Conservation (phyloP, 2,888 invertebrate species). For the Lissonota sp. region DNA sequence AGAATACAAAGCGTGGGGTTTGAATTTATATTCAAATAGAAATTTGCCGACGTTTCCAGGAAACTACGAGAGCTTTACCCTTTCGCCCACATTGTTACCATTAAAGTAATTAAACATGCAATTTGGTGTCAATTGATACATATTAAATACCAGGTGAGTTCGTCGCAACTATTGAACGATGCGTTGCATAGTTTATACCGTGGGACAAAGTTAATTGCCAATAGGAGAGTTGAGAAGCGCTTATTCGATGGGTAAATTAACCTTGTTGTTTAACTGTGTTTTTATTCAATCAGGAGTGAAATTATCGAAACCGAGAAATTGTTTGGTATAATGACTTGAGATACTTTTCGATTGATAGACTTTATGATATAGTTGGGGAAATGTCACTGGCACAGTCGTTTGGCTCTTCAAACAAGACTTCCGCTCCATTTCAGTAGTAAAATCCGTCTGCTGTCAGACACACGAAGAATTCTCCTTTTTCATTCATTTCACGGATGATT, state of each 20-base stretch:
- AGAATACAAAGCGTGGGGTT: neutral
- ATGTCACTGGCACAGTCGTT: neutral
- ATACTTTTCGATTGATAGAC: neutral
- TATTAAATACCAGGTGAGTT: too few relatives aligned
- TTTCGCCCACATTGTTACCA: neutral
- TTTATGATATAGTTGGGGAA: neutral
- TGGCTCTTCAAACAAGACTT: neutral
- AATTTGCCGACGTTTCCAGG: slow-evolving; percentile 17
- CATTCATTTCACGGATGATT: too few relatives aligned
- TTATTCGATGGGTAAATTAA: too few relatives aligned
- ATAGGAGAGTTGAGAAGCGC: too few relatives aligned
- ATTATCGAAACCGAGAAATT: too few relatives aligned
- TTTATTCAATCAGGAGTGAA: too few relatives aligned
- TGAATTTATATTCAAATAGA: slow-evolving; percentile 27
- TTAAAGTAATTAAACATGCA: slow-evolving; percentile 5
- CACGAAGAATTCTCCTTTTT: too few relatives aligned
- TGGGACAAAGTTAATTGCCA: too few relatives aligned
- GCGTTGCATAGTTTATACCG: too few relatives aligned
- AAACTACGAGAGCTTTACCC: neutral
- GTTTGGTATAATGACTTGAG: too few relatives aligned
- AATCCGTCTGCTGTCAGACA: slow-evolving; percentile 32
- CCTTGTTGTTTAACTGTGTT: too few relatives aligned
- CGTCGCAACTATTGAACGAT: too few relatives aligned
- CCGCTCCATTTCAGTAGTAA: slow-evolving; percentile 24
- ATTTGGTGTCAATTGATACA: neutral